phyloP scores from a whole-genome alignment of 1,140 invertebrate species.

The Solenopsis invicta region DNA sequence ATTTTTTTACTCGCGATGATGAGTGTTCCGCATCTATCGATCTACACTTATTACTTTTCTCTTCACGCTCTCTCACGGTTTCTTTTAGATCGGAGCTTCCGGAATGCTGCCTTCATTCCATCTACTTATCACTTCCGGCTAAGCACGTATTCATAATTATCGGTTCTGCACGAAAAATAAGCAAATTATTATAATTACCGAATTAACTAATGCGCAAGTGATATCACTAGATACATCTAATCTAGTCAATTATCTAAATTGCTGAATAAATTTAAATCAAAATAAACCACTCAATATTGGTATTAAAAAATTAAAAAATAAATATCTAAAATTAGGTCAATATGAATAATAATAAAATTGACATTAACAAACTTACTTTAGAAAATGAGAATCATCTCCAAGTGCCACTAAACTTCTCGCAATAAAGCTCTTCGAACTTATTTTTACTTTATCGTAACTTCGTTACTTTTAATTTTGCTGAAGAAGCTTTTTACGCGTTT shows the following conservation, averaged over 20 bases:
- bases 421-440: not conserved
- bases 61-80: not conserved
- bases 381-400: not conserved
- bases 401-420: not conserved
- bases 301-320: not conserved
- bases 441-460: not conserved
- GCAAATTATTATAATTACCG: not conserved
- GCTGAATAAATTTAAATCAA: not conserved
- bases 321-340: constrained; percentile 29
- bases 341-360: constrained; percentile 29
- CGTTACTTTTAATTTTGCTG: constrained; percentile 18
- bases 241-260: not conserved
- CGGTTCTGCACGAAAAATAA: not conserved
- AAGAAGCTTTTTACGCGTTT: not conserved
- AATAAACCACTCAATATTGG: not conserved
- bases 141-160: not conserved
- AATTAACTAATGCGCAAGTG: not conserved
- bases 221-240: too few species aligned
- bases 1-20: constrained; percentile 1
- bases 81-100: constrained; percentile 15
- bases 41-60: constrained; percentile 35
- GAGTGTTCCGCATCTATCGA: constrained; percentile 3
- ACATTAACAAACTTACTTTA: not conserved
- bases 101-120: constrained; percentile 28
- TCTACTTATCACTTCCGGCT: constrained; percentile 31